These are phyloP conservation scores for Sphecodes monilicornis DNA, from an alignment of 2,888 invertebrate species.

Conservation along the genomic window DNA sequence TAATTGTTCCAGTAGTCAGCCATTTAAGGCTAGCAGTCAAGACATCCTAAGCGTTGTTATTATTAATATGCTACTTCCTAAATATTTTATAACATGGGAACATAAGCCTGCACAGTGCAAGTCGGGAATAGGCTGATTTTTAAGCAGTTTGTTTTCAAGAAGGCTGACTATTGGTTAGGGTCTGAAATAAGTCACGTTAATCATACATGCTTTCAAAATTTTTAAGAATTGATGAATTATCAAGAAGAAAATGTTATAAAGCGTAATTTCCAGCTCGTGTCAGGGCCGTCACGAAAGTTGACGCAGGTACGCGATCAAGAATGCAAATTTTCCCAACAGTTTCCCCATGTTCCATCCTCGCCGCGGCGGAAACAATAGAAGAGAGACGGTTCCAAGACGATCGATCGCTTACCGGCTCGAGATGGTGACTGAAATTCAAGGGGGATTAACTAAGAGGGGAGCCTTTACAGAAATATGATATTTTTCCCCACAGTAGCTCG, in stretches of 20 bases:
- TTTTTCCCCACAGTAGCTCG: constrained; percentile 74
- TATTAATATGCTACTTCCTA: too few relatives aligned
- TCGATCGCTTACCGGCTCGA: constrained; percentile 76
- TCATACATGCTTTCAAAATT: neutral
- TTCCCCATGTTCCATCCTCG: constrained; percentile 59
- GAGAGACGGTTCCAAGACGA: constrained; percentile 77
- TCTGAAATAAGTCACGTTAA: neutral
- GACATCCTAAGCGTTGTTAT: too few relatives aligned
- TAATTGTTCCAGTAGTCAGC: too few relatives aligned
- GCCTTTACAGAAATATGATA: constrained; percentile 80
- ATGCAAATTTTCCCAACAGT: constrained; percentile 75
- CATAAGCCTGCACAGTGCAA: too few relatives aligned
- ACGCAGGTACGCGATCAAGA: constrained; percentile 48
- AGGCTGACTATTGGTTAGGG: too few relatives aligned
- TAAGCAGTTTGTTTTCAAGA: too few relatives aligned
- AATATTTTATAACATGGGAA: too few relatives aligned
- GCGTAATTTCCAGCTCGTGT: neutral
- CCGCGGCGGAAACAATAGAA: constrained; percentile 77
- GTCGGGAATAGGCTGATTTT: too few relatives aligned
- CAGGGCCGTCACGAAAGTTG: too few relatives aligned
- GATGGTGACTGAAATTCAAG: constrained; percentile 70
- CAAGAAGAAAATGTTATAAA: neutral
- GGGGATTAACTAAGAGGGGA: constrained; percentile 49
- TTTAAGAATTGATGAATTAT: neutral
- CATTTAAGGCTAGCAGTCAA: too few relatives aligned